phyloP scores from a whole-genome alignment of 2,113 vertebrate species.

The Cebus imitator region DNA sequence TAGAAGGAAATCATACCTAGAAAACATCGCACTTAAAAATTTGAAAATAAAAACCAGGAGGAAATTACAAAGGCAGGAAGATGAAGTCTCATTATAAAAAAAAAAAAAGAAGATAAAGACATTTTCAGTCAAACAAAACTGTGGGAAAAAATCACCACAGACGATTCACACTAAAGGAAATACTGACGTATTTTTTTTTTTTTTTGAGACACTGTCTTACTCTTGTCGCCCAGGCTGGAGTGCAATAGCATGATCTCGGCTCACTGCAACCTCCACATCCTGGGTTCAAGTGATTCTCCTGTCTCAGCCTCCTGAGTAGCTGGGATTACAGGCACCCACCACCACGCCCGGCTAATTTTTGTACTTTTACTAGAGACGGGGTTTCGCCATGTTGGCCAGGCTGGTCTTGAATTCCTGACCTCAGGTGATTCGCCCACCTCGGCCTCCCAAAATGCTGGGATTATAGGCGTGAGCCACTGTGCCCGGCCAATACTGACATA shows the following conservation, averaged over 20 bases:
- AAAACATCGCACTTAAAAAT: background rate
- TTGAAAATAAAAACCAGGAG: background rate
- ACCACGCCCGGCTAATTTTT: too few species aligned
- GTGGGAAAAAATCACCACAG: background rate
- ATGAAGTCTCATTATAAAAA: background rate
- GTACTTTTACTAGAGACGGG: too few species aligned
- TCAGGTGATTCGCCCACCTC: rapidly evolving
- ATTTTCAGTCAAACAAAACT: background rate
- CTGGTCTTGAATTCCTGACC: too few species aligned
- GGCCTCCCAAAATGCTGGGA: too few species aligned
- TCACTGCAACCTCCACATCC: too few species aligned
- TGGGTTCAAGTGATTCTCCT: too few species aligned
- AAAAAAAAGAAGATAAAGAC: background rate
- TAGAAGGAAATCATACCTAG: background rate
- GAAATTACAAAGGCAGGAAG: background rate
- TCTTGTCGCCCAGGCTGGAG: too few species aligned
- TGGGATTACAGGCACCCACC: too few species aligned
- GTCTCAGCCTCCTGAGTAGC: too few species aligned
- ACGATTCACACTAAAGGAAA: background rate
- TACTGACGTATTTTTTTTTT: background rate
- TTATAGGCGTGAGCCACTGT: too few species aligned
- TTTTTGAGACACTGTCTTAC: too few species aligned
- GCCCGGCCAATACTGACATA: rapidly evolving
- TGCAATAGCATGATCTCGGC: rapidly evolving
- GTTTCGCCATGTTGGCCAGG: too few species aligned